Evolutionary conservation across 2,113 vertebrate genomes (phyloP), one percentile per base, ranked within the genome.

Genomic region (Neofelis nebulosa): DNA sequence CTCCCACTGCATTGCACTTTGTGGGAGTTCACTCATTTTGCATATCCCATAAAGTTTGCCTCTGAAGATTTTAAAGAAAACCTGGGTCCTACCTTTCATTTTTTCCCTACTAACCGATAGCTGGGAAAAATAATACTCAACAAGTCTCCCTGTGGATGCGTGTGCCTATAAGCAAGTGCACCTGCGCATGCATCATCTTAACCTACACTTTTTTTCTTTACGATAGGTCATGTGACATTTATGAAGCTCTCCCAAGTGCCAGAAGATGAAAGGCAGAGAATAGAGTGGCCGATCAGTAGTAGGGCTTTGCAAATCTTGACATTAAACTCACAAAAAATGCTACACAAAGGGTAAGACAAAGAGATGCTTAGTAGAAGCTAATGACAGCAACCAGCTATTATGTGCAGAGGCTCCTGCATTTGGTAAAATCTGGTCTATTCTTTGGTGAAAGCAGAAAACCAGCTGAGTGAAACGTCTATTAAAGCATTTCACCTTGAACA

Each of bases 21-120:
- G 57, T 36, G 55, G 2, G 3, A 96, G 36, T 45, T 94, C 38
- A 97, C 98, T 97, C 97, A 63, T 89, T 98, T 74, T 97, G 16
- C 38, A 63, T 14, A 95, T 9, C 11, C 90, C 14, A 33, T 31
- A 38, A 15, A 45, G 63, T 96, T 85, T 14, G 36, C 92, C 23
- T 63, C 45, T 33, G 9, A 86, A 61, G 79, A 73, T 94, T 95
- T 65, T 74, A 63, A 4, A 19, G 94, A 87, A 92, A 90, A 65
- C 50, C 4, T 65, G 33, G 16, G 2, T 8, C 66, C 63, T 88
- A 29, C 7, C 31, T 48, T 48, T 85, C 83, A n/a, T 41, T 94
- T 98, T 61, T 96, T 93, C 50, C 85, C 94, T 86, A 33, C 38
- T 73, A 68, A 97, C 85, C 48, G 5, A 92, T 19, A 45, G 21